phyloP scores from a whole-genome alignment of 2,888 invertebrate genomes.

The Aspidiotus destructor region DNA sequence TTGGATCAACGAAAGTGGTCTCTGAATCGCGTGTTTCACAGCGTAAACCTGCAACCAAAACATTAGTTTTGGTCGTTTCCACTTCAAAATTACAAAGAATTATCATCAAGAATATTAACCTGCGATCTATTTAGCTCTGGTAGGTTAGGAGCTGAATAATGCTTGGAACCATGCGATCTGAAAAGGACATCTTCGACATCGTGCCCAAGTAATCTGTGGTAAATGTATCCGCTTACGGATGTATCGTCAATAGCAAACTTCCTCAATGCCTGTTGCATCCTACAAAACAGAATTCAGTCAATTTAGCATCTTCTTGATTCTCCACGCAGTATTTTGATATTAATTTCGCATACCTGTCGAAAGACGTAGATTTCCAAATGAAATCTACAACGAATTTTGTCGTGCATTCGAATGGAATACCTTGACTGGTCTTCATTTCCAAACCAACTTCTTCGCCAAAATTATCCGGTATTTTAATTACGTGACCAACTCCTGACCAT shows the following conservation, averaged over 20 bases:
- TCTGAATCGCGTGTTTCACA: slow-evolving; percentile 92
- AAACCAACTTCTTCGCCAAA: slow-evolving; percentile 97
- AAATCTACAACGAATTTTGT: slow-evolving; percentile 97
- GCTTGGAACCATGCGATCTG: slow-evolving; percentile 84
- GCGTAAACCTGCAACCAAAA: slow-evolving; percentile 64
- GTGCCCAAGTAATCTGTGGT: slow-evolving; percentile 89
- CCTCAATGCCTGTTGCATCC: slow-evolving; percentile 89
- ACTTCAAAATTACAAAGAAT: not conserved
- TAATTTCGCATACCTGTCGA: slow-evolving; percentile 62
- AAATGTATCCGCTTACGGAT: slow-evolving; percentile 95
- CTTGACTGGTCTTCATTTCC: slow-evolving; percentile 83
- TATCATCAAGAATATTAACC: slow-evolving; percentile 42
- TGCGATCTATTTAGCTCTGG: slow-evolving; percentile 97
- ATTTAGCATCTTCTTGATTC: no score
- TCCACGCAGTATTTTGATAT: not conserved
- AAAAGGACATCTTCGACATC: slow-evolving; percentile 89
- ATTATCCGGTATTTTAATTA: slow-evolving; percentile 90
- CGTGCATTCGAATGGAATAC: slow-evolving; percentile 86
- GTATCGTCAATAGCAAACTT: slow-evolving; percentile 94
- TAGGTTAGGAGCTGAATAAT: slow-evolving; percentile 92
- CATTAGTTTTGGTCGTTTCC: no score
- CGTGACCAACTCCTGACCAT: slow-evolving; percentile 97
- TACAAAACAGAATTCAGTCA: slow-evolving; percentile 39
- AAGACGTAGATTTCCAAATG: slow-evolving; percentile 98
- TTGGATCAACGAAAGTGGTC: slow-evolving; percentile 93